These are phyloP conservation scores for Glossophaga mutica DNA, from an alignment of 2,797 vertebrate species.

Conservation along the genomic window DNA sequence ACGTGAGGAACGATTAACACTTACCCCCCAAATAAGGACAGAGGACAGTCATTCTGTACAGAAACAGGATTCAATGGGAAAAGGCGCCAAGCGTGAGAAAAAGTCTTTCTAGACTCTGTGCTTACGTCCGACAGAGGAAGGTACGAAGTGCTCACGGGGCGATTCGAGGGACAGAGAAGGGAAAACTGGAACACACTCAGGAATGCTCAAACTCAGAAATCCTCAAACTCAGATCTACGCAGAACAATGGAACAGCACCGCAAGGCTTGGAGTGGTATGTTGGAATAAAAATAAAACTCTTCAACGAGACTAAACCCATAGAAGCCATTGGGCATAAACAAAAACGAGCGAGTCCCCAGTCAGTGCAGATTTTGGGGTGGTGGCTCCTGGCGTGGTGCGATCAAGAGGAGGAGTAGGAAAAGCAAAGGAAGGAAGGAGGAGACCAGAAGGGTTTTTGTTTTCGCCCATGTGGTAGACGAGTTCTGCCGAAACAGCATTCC, in stretches of 20 bases:
- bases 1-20: background rate
- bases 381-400: no score
- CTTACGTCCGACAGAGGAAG: background rate
- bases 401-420: background rate
- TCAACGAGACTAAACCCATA: background rate
- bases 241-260: rapidly evolving
- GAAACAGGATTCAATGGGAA: background rate
- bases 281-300: background rate
- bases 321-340: background rate
- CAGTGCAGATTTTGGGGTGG: no score
- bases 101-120: no score
- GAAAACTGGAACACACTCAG: background rate
- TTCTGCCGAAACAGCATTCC: background rate
- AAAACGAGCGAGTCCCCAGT: background rate
- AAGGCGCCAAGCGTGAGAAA: background rate
- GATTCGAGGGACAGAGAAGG: rapidly evolving
- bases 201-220: background rate
- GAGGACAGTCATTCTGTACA: background rate
- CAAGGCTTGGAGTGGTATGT: background rate
- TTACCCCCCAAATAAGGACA: background rate
- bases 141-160: rapidly evolving
- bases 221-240: no score
- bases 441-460: rapidly evolving
- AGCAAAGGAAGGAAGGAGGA: no score
- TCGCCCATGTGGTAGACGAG: background rate